These are phyloP conservation scores for Drosophila kohkoa DNA, from an alignment of 1,140 invertebrate species.

Conservation along the genomic window DNA sequence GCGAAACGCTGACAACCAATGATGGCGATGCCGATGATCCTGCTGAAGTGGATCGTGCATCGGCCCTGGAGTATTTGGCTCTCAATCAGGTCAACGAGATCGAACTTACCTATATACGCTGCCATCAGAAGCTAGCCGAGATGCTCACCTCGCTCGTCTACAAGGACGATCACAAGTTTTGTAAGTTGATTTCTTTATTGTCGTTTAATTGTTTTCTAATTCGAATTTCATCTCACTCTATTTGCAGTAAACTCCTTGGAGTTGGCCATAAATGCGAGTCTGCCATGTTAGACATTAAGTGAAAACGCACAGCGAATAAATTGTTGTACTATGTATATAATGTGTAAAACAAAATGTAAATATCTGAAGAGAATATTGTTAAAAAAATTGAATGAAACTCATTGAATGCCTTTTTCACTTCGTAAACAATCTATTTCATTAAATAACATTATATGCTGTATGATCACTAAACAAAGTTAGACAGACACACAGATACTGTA, in stretches of 20 bases:
- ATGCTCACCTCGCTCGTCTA: slow-evolving; percentile 62
- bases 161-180: slow-evolving; percentile 60
- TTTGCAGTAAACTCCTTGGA: slow-evolving; percentile 70
- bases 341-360: too few species aligned
- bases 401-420: too few species aligned
- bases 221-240: slow-evolving; percentile 9
- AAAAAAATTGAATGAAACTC: too few species aligned
- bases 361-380: too few species aligned
- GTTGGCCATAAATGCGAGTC: slow-evolving; percentile 67
- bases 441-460: too few species aligned
- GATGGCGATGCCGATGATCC: neutral
- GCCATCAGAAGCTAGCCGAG: slow-evolving; percentile 70
- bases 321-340: too few species aligned
- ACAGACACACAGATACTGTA: too few species aligned
- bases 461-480: too few species aligned
- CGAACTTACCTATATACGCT: slow-evolving; percentile 75
- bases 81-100: slow-evolving; percentile 69
- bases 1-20: slow-evolving; percentile 2
- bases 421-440: too few species aligned
- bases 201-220: neutral
- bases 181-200: slow-evolving; percentile 55
- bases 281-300: slow-evolving; percentile 54
- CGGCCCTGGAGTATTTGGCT: slow-evolving; percentile 48
- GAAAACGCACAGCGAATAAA: too few species aligned
- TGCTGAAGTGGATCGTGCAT: neutral